A percentile compares a stretch with the other conserved stretches of the same genome.
Evolutionary conservation across 1,140 invertebrate genomes (phyloP).

Genomic region (Brachionus angularis): DNA sequence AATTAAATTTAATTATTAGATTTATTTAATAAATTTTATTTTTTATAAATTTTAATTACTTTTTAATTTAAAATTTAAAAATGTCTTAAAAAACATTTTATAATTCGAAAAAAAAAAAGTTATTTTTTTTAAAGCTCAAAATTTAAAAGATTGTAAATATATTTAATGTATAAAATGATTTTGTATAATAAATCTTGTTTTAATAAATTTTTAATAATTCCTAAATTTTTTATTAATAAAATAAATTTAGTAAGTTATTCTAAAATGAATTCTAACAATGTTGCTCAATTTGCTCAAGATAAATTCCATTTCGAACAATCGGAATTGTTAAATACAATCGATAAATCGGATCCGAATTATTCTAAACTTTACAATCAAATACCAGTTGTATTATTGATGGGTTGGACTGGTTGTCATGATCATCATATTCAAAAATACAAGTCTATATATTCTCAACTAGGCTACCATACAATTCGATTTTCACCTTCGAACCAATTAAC

Average conservation of each 20-base stretch:
- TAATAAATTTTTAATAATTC: too few relatives aligned
- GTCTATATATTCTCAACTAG: conserved; percentile 3
- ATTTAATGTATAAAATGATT: too few relatives aligned
- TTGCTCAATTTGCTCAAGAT: not conserved
- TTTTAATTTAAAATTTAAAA: not conserved
- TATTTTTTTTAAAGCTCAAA: too few relatives aligned
- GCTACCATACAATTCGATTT: conserved; percentile 38
- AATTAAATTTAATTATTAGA: not conserved
- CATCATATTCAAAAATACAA: conserved; percentile 14
- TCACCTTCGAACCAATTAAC: conserved; percentile 27
- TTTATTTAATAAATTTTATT: not conserved
- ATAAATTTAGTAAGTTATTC: too few relatives aligned
- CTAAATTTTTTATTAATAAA: too few relatives aligned
- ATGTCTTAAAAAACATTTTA: conserved; percentile 19
- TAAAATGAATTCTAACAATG: too few relatives aligned
- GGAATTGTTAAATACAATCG: not conserved
- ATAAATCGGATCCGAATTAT: not conserved
- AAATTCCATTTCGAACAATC: conserved; percentile 19
- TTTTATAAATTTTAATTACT: not conserved
- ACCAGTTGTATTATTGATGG: conserved; percentile 7
- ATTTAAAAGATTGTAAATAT: too few relatives aligned
- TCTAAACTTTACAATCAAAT: not conserved
- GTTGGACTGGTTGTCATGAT: conserved; percentile 22
- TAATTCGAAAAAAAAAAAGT: too few relatives aligned
- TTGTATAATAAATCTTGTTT: too few relatives aligned